Conservation (phyloP, 2,113 vertebrate species). For the Erythrolamprus reginae region DNA sequence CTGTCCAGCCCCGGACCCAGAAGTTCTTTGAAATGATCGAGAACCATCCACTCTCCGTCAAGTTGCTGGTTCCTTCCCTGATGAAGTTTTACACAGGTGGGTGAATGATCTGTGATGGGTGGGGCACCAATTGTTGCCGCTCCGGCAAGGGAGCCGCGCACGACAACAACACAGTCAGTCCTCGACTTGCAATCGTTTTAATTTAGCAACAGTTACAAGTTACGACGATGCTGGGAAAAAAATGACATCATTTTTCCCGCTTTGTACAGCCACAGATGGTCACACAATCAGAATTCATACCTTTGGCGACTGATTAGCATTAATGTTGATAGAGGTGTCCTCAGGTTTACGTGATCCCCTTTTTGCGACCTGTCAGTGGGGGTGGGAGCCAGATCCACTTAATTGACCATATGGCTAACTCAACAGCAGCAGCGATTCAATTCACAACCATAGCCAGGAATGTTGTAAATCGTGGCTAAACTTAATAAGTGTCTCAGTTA, state of each 20-base stretch:
- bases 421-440: too few relatives aligned
- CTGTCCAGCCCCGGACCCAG: conserved; percentile 94
- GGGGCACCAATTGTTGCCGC: neutral
- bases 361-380: too few relatives aligned
- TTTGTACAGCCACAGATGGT: neutral
- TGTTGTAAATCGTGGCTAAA: neutral
- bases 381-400: too few relatives aligned
- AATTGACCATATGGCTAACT: too few relatives aligned
- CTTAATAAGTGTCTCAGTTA: neutral
- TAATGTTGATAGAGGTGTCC: neutral
- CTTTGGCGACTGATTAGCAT: neutral
- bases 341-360: too few relatives aligned
- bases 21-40: conserved; percentile 99
- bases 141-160: neutral
- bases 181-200: neutral
- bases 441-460: too few relatives aligned
- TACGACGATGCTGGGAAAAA: too few relatives aligned
- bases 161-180: fast-evolving
- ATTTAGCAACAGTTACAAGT: neutral
- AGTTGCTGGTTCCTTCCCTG: conserved; percentile 92
- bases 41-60: conserved; percentile 91
- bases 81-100: conserved; percentile 99
- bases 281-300: neutral
- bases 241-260: neutral
- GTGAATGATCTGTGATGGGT: neutral